Conservation (phyloP, 2,888 invertebrate species). For the Agrilus mali region DNA sequence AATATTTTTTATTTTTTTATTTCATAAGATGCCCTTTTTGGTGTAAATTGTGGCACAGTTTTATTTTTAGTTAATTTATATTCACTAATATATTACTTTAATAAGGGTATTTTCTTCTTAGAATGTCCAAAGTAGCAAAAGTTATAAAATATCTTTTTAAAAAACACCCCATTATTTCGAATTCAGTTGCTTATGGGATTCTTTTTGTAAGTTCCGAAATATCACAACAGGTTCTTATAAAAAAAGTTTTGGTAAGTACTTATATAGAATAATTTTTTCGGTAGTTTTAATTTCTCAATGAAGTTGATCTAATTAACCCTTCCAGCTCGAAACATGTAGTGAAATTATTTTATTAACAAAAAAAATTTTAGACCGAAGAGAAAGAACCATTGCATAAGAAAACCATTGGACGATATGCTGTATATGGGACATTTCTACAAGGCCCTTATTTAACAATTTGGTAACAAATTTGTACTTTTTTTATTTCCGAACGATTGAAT, state of each 20-base stretch:
- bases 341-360: too few relatives aligned
- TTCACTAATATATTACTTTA: too few relatives aligned
- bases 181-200: constrained; percentile 55
- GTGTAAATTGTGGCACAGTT: too few relatives aligned
- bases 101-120: constrained; percentile 13
- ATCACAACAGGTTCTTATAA: constrained; percentile 63
- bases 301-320: too few relatives aligned
- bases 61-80: too few relatives aligned
- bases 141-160: constrained; percentile 29
- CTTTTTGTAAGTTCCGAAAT: constrained; percentile 70
- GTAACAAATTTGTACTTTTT: constrained; percentile 26
- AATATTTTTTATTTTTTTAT: too few relatives aligned
- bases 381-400: constrained; percentile 36
- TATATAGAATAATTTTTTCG: not conserved
- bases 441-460: constrained; percentile 49
- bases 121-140: constrained; percentile 18
- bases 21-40: too few relatives aligned
- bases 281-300: too few relatives aligned
- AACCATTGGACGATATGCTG: constrained; percentile 43
- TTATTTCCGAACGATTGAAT: not conserved
- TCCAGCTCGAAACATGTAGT: too few relatives aligned
- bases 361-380: constrained; percentile 22
- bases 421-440: constrained; percentile 47
- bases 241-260: constrained; percentile 51
- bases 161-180: constrained; percentile 36